Percentiles rank a stretch among this genome's conserved stretches.
Conservation (phyloP, 2,797 vertebrate species). For the Champsocephalus esox region DNA sequence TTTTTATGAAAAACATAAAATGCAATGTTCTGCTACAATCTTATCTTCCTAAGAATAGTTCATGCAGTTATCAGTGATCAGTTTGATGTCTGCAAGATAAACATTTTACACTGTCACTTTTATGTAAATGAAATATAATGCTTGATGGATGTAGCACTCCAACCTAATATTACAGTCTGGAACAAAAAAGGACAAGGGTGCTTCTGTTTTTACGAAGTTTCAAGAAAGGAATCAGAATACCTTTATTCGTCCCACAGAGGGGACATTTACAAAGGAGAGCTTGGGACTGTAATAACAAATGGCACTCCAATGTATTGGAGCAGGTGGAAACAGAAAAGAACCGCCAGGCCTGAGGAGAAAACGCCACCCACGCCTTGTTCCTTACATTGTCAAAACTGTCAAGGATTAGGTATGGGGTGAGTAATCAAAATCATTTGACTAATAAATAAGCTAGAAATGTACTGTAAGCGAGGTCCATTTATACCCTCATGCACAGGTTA, state of each 20-base stretch:
- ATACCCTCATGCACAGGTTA: too few relatives aligned
- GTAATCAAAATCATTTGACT: neutral
- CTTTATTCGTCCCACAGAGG: too few relatives aligned
- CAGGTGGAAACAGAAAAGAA: constrained; percentile 87
- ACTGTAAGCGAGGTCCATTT: neutral
- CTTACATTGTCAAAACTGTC: constrained; percentile 83
- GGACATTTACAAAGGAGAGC: constrained; percentile 65
- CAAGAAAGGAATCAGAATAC: constrained; percentile 73
- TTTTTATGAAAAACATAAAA: constrained; percentile 10
- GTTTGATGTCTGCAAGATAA: neutral
- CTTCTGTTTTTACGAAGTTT: constrained; percentile 86
- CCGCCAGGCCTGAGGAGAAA: constrained; percentile 83
- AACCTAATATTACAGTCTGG: neutral
- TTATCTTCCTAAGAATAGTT: neutral
- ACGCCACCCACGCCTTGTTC: constrained; percentile 89
- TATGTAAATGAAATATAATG: neutral
- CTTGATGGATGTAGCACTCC: neutral
- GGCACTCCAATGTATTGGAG: constrained; percentile 85
- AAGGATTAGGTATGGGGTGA: neutral
- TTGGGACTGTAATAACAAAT: constrained; percentile 85
- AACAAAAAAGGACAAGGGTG: neutral
- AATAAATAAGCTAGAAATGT: neutral
- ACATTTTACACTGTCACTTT: neutral
- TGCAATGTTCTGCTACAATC: neutral
- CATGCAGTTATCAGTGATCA: neutral